Conservation (phyloP, 30 jellyfish, hydroid and myxozoan species). For the Chrysaora quinquecirrha region DNA sequence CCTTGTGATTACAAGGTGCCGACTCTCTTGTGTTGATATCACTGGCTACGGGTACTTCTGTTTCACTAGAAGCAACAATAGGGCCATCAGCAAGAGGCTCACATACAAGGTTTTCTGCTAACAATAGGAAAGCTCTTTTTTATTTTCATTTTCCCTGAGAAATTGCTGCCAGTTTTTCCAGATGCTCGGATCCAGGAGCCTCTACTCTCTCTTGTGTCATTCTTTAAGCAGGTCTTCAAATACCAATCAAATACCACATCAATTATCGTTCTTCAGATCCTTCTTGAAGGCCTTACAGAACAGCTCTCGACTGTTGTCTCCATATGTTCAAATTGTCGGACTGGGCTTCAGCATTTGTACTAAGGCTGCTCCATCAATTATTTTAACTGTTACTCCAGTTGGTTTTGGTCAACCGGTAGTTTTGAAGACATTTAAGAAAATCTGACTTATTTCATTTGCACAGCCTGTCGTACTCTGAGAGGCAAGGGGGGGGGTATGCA, state of each 20-base stretch:
- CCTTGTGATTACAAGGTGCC: constrained; percentile 34
- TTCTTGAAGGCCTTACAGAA: background rate
- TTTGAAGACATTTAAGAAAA: too few species aligned
- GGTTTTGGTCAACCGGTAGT: too few species aligned
- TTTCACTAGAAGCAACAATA: constrained; percentile 10
- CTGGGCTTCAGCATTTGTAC: constrained; percentile 10
- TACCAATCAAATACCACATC: too few species aligned
- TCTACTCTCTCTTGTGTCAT: too few species aligned
- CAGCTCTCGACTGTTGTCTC: background rate
- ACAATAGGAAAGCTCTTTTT: constrained; percentile 48
- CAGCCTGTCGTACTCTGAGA: constrained; percentile 46
- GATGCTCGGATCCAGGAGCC: constrained; percentile 42
- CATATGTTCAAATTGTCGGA: constrained; percentile 24
- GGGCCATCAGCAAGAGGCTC: background rate
- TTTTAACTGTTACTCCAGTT: too few species aligned
- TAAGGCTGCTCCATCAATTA: too few species aligned
- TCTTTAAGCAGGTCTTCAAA: too few species aligned
- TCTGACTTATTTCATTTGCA: too few species aligned
- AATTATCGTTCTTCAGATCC: constrained; percentile 36
- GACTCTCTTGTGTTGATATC: background rate
- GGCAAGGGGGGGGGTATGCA: too few species aligned
- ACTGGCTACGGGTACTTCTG: background rate
- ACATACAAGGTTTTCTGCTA: constrained; percentile 34
- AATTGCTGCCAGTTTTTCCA: too few species aligned
- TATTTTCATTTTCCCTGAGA: constrained; percentile 50